Percentiles rank a stretch among this genome's conserved stretches.
These are phyloP conservation scores for Acropora tenuis DNA, from an alignment of 64 coral and sea anemone species.

Conservation along the genomic window DNA sequence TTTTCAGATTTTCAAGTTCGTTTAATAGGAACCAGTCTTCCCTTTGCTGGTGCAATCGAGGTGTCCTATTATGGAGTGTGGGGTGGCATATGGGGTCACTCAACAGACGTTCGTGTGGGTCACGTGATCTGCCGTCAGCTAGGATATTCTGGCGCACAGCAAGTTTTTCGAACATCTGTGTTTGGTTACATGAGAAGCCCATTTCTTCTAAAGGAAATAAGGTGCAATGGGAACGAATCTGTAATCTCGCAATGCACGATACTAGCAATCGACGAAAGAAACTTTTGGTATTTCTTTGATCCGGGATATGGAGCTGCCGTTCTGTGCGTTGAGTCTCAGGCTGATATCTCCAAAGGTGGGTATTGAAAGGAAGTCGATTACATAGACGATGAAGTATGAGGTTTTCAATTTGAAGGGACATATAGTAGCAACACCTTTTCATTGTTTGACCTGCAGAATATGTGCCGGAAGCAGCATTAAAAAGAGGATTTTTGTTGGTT, in stretches of 20 bases:
- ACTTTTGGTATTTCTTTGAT: too few relatives aligned
- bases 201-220: neutral
- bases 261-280: neutral
- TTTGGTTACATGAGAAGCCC: neutral
- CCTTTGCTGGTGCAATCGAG: conserved; percentile 11
- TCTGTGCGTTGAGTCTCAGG: neutral
- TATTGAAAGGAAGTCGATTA: neutral
- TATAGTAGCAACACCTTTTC: too few relatives aligned
- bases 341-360: neutral
- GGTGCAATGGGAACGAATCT: conserved; percentile 13
- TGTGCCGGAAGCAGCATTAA: too few relatives aligned
- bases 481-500: too few relatives aligned
- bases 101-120: neutral
- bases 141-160: conserved; percentile 1
- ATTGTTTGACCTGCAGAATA: too few relatives aligned
- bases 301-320: neutral
- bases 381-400: too few relatives aligned
- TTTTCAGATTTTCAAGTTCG: conserved; percentile 25
- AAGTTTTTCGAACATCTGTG: neutral
- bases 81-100: neutral
- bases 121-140: conserved; percentile 20
- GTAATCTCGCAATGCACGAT: neutral
- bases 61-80: conserved; percentile 28
- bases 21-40: neutral
- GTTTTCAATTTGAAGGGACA: too few relatives aligned